These are phyloP conservation scores for Phenganax marumi DNA, from an alignment of 92 coral and sea anemone species.

Conservation along the genomic window DNA sequence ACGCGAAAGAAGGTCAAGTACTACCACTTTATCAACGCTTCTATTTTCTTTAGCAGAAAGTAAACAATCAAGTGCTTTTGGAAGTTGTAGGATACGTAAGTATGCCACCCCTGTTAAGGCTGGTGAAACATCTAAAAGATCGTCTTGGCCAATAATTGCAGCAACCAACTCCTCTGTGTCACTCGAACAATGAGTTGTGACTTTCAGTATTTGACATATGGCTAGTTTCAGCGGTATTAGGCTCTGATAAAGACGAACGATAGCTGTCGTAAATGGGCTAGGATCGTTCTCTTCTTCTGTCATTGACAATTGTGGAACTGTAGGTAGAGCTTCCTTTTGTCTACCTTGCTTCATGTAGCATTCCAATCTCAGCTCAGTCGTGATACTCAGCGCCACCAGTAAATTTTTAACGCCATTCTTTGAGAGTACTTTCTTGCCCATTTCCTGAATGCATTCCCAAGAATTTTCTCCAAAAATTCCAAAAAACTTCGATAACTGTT, in stretches of 20 bases:
- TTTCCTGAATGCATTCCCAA: constrained; percentile 22
- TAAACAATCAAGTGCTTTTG: constrained; percentile 17
- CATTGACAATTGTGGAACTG: constrained; percentile 27
- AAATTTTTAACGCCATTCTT: constrained; percentile 25
- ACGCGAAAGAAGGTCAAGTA: background rate
- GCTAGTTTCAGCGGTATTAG: background rate
- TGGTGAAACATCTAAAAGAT: background rate
- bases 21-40: background rate
- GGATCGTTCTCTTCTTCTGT: background rate
- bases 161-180: constrained; percentile 9
- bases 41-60: constrained; percentile 11
- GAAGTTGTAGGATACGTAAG: constrained; percentile 27
- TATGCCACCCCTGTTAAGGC: constrained; percentile 2
- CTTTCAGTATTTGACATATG: too few relatives aligned
- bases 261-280: constrained; percentile 1
- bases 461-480: constrained; percentile 31
- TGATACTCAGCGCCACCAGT: constrained; percentile 3
- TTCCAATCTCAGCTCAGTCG: constrained; percentile 24
- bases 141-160: background rate
- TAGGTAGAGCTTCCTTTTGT: constrained; percentile 30
- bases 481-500: constrained; percentile 32
- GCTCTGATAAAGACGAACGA: constrained; percentile 25
- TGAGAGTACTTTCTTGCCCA: constrained; percentile 21
- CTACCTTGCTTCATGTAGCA: constrained; percentile 27
- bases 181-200: background rate